Evolutionary conservation across 1,140 invertebrate species (phyloP), one percentile per base, ranked within the genome.

Genomic region (Drosophila melanica): DNA sequence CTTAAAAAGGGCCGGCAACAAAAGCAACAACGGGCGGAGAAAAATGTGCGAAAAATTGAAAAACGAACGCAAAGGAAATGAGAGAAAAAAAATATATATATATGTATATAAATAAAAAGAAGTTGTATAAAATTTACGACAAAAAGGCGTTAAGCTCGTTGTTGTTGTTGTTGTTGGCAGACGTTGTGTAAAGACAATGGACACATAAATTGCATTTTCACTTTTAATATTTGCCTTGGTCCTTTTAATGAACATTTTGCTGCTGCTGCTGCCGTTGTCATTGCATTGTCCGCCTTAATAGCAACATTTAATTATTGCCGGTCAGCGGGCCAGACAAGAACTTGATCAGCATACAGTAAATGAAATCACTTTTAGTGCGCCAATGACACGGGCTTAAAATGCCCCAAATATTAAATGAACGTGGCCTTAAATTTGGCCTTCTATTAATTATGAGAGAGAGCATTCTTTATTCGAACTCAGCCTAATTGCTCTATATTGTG

Each of bases 121-220:
- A 75, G 64, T 81, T 85, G 66, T 81, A 74, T 69, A 69, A 81
- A 86, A 85, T 86, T 81, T 86, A 85, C 81, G 77, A 86, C 69
- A 86, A 81, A 86, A 86, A 86, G 78, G 81, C 81, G 81, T 86
- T 86, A 86, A 86, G 81, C 81, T 64, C 74, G 62, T 74, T 84
- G 81, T 72, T 78, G 53, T 70, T 57, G 12, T n/a, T 60, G 63
- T 14, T 66, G 70, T 5, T 66, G 70, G 20, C 33, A 48, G 62
- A 55, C 58, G 53, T 51, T 54, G 70, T 45, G 55, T 64, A 70
- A 69, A 81, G 75, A 86, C 81, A 86, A 86, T 86, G 82, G 68
- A 81, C 81, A 76, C 78, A 86, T 87, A 87, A 86, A 86, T 87
- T 81, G 82, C 78, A 86, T 87, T 86, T 86, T 86, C 82, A 87